Percentiles rank a stretch among this genome's conserved stretches.
Conservation (phyloP, 2,797 vertebrate species). For the Hephaestus fuliginosus region DNA sequence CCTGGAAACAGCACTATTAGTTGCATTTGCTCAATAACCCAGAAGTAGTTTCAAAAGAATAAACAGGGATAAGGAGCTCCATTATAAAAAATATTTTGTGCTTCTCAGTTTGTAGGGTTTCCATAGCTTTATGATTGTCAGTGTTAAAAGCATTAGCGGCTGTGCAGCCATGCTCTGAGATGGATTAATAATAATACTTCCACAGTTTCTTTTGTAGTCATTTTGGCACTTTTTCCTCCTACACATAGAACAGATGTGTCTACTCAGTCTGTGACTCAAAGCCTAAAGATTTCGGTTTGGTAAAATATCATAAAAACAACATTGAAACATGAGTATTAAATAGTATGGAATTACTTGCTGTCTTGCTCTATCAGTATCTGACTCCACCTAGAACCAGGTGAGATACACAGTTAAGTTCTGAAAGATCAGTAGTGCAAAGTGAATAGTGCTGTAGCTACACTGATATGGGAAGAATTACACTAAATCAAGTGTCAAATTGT, state of each 20-base stretch:
- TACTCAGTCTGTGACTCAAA: conserved; percentile 47
- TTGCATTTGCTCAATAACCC: neutral
- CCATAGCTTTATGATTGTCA: neutral
- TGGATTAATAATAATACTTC: conserved; percentile 39
- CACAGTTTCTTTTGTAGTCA: conserved; percentile 69
- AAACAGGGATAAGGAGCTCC: neutral
- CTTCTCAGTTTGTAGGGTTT: neutral
- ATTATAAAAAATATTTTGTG: neutral
- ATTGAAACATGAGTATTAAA: conserved; percentile 31
- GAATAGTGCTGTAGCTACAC: conserved; percentile 41
- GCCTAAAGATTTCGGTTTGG: conserved; percentile 5
- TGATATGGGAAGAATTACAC: neutral
- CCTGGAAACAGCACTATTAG: conserved; percentile 2
- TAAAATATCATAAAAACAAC: conserved; percentile 57
- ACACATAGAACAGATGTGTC: conserved; percentile 31
- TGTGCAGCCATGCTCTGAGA: neutral
- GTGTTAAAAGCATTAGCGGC: neutral
- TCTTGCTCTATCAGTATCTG: neutral
- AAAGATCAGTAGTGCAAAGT: conserved; percentile 60
- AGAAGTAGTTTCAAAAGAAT: neutral
- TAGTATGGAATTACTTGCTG: neutral
- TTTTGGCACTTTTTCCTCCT: conserved; percentile 82
- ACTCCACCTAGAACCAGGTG: neutral
- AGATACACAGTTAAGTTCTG: conserved; percentile 49
- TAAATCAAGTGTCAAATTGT: conserved; percentile 23